These are phyloP conservation scores for Rallus limicola DNA, from an alignment of 2,113 vertebrate species.

Conservation along the genomic window DNA sequence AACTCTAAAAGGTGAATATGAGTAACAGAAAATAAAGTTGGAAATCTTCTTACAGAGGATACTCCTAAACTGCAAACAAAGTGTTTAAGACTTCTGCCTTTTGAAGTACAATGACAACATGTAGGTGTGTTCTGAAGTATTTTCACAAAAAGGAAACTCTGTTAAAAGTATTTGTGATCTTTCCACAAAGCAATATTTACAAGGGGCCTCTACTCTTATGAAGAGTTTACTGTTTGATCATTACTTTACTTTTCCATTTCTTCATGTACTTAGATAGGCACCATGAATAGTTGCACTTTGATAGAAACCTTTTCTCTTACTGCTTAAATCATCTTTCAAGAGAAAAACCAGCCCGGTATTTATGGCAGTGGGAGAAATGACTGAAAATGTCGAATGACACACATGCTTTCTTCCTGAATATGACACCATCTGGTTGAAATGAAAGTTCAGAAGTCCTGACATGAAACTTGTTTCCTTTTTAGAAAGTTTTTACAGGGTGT, in stretches of 20 bases:
- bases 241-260: neutral
- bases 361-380: neutral
- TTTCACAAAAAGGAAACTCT: neutral
- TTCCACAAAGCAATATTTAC: neutral
- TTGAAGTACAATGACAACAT: neutral
- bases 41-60: neutral
- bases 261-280: neutral
- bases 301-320: neutral
- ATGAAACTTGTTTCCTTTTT: neutral
- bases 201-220: neutral
- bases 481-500: neutral
- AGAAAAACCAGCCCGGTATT: neutral
- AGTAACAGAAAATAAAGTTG: neutral
- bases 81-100: neutral
- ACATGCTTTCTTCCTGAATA: rapidly evolving
- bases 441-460: neutral
- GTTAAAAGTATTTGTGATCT: neutral
- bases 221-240: neutral
- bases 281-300: neutral
- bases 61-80: neutral
- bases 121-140: neutral
- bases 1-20: neutral
- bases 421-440: neutral
- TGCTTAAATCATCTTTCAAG: neutral
- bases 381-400: rapidly evolving